phyloP scores from a whole-genome alignment of 2,888 invertebrate genomes.

The Amiota minor region DNA sequence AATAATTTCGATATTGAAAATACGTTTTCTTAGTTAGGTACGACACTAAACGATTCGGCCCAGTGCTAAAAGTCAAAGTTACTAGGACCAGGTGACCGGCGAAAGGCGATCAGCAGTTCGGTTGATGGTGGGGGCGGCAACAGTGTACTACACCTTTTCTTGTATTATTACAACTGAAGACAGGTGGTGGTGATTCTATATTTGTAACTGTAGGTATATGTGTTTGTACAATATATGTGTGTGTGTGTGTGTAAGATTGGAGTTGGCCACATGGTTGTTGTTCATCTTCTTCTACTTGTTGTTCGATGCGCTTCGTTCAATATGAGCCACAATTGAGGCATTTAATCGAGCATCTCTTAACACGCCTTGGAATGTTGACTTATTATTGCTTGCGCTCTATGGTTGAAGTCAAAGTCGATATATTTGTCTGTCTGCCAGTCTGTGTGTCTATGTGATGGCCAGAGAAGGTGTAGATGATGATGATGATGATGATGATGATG shows the following conservation, averaged over 20 bases:
- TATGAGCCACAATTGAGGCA: constrained; percentile 70
- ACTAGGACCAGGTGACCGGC: too few relatives aligned
- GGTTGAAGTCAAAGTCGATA: constrained; percentile 11
- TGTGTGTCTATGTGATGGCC: background rate
- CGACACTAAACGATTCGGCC: constrained; percentile 69
- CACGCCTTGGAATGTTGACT: constrained; percentile 73
- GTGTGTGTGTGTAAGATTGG: background rate
- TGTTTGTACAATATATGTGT: too few relatives aligned
- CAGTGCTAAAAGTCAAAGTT: constrained; percentile 38
- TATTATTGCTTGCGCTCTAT: constrained; percentile 58
- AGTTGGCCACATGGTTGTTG: constrained; percentile 46
- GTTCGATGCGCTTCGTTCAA: constrained; percentile 55
- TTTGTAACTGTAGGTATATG: background rate
- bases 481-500: constrained; percentile 28
- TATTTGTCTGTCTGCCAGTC: constrained; percentile 30
- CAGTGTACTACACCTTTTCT: constrained; percentile 44
- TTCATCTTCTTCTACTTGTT: background rate
- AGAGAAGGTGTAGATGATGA: constrained; percentile 32
- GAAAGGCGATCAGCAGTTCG: constrained; percentile 34
- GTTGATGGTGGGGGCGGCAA: constrained; percentile 66
- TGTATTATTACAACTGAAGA: constrained; percentile 47
- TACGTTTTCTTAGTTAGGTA: constrained; percentile 71
- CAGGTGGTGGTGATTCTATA: constrained; percentile 56
- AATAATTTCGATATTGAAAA: constrained; percentile 71
- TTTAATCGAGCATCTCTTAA: constrained; percentile 74